A percentile compares a stretch with the other conserved stretches of the same genome.
phyloP scores from a whole-genome alignment of 92 coral and sea anemone species.

The Palythoa grandiflora region DNA sequence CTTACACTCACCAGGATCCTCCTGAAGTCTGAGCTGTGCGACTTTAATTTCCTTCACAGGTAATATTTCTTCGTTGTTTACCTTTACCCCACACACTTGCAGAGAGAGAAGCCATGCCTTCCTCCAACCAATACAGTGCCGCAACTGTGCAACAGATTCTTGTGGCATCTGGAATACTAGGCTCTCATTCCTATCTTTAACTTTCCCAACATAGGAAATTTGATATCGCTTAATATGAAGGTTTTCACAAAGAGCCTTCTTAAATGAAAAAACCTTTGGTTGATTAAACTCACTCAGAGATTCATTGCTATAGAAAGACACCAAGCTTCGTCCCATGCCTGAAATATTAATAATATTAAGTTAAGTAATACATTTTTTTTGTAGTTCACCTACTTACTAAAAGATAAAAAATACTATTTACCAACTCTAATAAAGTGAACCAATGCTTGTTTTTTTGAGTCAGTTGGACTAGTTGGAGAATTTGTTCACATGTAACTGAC shows the following conservation, averaged over 20 bases:
- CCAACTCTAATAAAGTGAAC: background rate
- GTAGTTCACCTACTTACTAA: background rate
- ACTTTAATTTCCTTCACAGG: constrained; percentile 76
- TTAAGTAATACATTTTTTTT: no score
- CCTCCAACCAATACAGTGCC: constrained; percentile 83
- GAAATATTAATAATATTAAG: background rate
- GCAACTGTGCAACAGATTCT: constrained; percentile 60
- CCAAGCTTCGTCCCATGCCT: constrained; percentile 63
- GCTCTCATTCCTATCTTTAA: constrained; percentile 39
- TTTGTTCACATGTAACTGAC: no score
- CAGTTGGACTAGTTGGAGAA: background rate
- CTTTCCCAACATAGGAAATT: constrained; percentile 63
- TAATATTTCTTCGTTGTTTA: constrained; percentile 54
- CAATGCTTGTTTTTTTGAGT: no score
- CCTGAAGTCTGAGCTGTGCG: constrained; percentile 80
- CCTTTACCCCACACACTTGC: constrained; percentile 57
- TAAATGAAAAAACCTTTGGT: constrained; percentile 59
- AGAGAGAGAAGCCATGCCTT: constrained; percentile 80
- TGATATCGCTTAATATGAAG: constrained; percentile 65
- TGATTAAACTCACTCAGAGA: constrained; percentile 51
- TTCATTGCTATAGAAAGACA: constrained; percentile 52
- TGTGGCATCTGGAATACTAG: constrained; percentile 65
- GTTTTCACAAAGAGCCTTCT: constrained; percentile 65
- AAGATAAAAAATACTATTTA: background rate
- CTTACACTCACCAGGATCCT: constrained; percentile 74